A percentile compares a stretch with the other conserved stretches of the same genome.
These are phyloP conservation scores for Lepetodrilus schrolli DNA, from an alignment of 2,888 invertebrate genomes.

Conservation along the genomic window DNA sequence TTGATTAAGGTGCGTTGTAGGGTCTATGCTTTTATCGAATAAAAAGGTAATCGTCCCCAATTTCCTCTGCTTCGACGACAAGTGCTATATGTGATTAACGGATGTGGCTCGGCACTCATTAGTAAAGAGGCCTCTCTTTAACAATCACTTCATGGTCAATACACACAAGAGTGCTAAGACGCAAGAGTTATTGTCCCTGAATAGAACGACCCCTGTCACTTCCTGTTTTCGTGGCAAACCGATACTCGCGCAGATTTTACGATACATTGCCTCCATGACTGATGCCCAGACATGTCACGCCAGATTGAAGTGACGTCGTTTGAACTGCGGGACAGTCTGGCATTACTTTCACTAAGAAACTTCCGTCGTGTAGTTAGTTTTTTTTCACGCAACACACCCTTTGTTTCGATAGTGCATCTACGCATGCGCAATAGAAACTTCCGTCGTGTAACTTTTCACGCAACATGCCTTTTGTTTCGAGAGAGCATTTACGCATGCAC, in stretches of 20 bases:
- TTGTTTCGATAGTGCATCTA: not conserved
- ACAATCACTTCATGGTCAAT: slow-evolving; percentile 25
- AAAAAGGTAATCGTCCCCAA: slow-evolving; percentile 38
- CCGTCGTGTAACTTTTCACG: no score
- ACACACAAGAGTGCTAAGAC: slow-evolving; percentile 12
- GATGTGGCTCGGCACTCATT: slow-evolving; percentile 23
- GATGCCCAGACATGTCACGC: not conserved
- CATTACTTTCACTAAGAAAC: slow-evolving; percentile 21
- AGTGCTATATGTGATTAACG: slow-evolving; percentile 29
- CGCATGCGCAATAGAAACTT: slow-evolving; percentile 24
- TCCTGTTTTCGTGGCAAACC: slow-evolving; percentile 33
- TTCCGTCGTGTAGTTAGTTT: slow-evolving; percentile 11
- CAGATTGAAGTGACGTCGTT: not conserved
- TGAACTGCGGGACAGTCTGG: not conserved
- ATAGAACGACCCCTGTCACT: slow-evolving; percentile 15
- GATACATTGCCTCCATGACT: slow-evolving; percentile 19
- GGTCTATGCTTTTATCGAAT: slow-evolving; percentile 31
- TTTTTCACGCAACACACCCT: not conserved
- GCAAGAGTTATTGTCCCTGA: slow-evolving; percentile 29
- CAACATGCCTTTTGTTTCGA: no score
- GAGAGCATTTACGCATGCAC: no score
- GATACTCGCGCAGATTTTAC: slow-evolving; percentile 24
- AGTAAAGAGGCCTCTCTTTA: slow-evolving; percentile 23
- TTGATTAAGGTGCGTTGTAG: slow-evolving; percentile 13
- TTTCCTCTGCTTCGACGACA: slow-evolving; percentile 29